These are phyloP conservation scores for Alectoris magna DNA, from an alignment of 2,797 vertebrate species.

Conservation along the genomic window DNA sequence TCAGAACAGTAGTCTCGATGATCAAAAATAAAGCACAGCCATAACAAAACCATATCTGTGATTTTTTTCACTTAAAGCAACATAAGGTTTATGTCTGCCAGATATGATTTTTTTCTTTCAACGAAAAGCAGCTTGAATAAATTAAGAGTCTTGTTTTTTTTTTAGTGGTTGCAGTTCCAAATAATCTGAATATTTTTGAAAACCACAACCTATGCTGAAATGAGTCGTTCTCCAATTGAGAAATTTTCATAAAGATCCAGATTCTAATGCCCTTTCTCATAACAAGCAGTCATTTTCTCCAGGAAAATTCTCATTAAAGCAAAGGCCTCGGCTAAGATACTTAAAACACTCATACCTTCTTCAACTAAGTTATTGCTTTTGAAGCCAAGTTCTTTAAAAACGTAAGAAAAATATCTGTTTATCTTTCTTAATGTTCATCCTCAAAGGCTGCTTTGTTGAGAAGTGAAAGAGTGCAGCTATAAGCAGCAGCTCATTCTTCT, in stretches of 20 bases:
- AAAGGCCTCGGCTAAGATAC: not conserved
- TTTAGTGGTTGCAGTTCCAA: not conserved
- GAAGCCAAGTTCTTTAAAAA: not conserved
- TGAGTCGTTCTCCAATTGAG: rapidly evolving
- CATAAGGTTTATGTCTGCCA: rapidly evolving
- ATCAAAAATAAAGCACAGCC: not conserved
- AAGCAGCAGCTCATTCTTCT: not conserved
- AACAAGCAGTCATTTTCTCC: rapidly evolving
- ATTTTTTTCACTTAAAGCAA: not conserved
- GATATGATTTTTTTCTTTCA: not conserved
- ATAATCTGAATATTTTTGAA: not conserved
- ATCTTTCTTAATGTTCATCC: not conserved
- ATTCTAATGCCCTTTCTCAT: not conserved
- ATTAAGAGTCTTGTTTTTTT: not conserved
- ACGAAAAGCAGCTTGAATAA: not conserved
- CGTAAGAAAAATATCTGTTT: not conserved
- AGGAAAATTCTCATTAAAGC: not conserved
- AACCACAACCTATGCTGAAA: not conserved
- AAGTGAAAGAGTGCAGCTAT: not conserved
- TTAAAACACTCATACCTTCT: not conserved
- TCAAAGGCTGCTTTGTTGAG: not conserved
- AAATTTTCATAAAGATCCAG: not conserved
- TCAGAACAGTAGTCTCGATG: not conserved
- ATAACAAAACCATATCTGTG: not conserved
- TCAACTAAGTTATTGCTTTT: not conserved